Conservation (phyloP, 2,797 vertebrate species). For the Acanthiza pusilla region DNA sequence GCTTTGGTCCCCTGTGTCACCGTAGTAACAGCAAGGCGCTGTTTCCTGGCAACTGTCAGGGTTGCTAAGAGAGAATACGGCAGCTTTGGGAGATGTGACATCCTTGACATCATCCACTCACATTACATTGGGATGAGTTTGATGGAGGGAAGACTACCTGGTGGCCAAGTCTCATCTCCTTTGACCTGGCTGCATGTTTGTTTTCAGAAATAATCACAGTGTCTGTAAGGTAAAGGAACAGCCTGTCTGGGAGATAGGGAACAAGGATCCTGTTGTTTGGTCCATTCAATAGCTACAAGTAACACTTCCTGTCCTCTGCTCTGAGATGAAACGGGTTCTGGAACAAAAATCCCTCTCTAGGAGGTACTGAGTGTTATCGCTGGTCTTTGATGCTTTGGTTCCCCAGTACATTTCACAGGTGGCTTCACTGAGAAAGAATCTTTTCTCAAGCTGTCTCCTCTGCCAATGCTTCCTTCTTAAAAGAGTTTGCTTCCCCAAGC, state of each 20-base stretch:
- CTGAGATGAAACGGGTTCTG: not conserved
- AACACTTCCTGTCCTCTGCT: not conserved
- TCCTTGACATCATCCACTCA: not conserved
- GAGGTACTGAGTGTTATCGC: not conserved
- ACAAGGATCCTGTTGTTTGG: not conserved
- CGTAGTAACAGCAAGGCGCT: not conserved
- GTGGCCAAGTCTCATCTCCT: not conserved
- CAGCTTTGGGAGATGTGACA: not conserved
- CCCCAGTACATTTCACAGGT: not conserved
- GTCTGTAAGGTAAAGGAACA: not conserved
- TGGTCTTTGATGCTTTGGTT: not conserved
- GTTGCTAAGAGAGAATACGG: slow-evolving; percentile 15
- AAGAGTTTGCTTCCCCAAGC: not conserved
- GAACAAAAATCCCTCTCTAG: not conserved
- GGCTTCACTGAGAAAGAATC: not conserved
- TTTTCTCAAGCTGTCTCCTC: not conserved
- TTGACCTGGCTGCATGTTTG: not conserved
- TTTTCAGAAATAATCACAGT: not conserved
- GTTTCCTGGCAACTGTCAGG: slow-evolving; percentile 32
- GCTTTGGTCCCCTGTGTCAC: slow-evolving; percentile 22
- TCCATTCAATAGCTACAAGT: not conserved
- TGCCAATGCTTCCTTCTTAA: not conserved
- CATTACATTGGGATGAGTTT: not conserved
- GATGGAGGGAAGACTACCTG: not conserved
- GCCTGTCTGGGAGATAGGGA: not conserved